Evolutionary conservation across 2,888 invertebrate genomes (phyloP).

Genomic region (Actias luna): DNA sequence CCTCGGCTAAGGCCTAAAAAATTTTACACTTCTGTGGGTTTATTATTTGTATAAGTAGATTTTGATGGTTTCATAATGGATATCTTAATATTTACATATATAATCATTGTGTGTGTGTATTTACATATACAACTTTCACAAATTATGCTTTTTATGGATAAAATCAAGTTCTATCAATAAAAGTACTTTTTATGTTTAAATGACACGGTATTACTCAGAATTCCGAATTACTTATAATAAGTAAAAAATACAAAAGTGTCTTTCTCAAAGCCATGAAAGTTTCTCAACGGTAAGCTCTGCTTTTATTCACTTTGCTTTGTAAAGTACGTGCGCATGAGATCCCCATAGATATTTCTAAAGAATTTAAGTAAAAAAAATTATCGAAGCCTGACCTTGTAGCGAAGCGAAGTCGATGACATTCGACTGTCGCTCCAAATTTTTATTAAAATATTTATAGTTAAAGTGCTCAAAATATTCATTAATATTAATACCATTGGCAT

Average conservation of each 20-base stretch:
- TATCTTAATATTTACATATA: background rate
- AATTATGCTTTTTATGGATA: background rate
- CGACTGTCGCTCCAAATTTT: background rate
- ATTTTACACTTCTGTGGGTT: no score
- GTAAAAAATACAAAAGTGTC: background rate
- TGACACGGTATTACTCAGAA: background rate
- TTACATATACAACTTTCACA: no score
- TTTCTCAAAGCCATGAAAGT: background rate
- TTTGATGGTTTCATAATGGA: no score
- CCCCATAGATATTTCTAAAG: background rate
- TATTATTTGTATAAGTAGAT: no score
- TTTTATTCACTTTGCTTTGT: slow-evolving; percentile 3
- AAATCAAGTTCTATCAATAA: background rate
- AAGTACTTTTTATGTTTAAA: background rate
- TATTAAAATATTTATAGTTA: background rate
- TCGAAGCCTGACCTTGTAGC: background rate
- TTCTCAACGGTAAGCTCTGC: background rate
- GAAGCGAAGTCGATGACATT: background rate
- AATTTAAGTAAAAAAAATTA: background rate
- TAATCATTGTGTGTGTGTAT: background rate
- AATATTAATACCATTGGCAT: background rate
- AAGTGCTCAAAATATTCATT: background rate
- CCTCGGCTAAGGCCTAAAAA: no score
- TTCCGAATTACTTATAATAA: background rate
- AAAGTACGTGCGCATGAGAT: slow-evolving; percentile 5